Evolutionary conservation across 1,140 invertebrate species (phyloP).

Genomic region (Marisa cornuarietis): DNA sequence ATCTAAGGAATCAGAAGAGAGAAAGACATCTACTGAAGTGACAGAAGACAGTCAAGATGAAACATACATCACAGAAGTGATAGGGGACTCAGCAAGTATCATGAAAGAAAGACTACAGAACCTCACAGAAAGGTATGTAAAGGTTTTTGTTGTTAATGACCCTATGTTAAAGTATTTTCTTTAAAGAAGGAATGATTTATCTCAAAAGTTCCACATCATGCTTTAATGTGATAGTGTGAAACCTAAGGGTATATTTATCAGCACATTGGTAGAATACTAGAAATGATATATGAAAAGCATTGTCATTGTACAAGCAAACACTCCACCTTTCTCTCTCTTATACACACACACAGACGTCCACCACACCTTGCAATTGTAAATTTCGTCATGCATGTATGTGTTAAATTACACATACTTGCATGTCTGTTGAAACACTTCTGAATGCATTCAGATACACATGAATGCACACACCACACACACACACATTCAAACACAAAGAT

Average conservation of each 20-base stretch:
- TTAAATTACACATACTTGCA: background rate
- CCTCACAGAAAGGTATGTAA: background rate
- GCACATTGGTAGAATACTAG: background rate
- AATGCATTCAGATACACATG: background rate
- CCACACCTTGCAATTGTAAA: background rate
- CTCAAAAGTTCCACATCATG: background rate
- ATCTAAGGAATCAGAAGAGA: background rate
- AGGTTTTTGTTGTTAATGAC: background rate
- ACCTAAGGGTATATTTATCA: background rate
- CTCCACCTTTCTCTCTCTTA: too few species aligned
- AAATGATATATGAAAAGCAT: too few species aligned
- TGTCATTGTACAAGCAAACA: too few species aligned
- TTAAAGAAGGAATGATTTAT: background rate
- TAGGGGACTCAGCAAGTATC: background rate
- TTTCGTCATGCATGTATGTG: background rate
- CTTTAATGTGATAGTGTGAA: background rate
- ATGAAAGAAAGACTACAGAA: background rate
- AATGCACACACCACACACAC: background rate
- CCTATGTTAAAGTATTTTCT: background rate
- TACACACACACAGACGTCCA: background rate
- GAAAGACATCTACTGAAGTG: background rate
- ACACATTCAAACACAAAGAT: conserved; percentile 1
- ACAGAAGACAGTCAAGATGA: background rate
- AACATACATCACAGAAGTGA: background rate
- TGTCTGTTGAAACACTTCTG: background rate